Base-by-base conservation (phyloP, 2,888 invertebrate genomes). In the Amphimallon solstitiale region DNA sequence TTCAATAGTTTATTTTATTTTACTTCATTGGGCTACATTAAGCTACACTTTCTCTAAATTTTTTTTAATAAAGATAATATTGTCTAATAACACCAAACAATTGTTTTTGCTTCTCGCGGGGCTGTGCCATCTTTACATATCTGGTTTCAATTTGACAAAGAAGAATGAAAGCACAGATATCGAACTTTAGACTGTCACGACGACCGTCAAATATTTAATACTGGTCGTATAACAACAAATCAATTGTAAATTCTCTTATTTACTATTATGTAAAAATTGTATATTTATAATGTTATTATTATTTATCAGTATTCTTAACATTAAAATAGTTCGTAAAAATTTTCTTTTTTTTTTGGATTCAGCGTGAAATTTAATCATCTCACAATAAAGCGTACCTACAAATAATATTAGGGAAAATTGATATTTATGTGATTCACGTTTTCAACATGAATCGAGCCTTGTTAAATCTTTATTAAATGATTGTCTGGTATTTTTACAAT, bases 11-110 rank as follows among this genome's bases (percentile, higher is more conserved):
- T 48, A 14, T 61, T 34, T 61, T 29, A 48, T 61, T 52, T 14
- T 29, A 29, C 9, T 29, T 52, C 38, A 49, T 48, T 56, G 40
- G 51, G 60, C 60, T 65, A 60, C 65, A 61, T 65, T 65, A 63
- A 63, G 63, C 63, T 63, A 63, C 54, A 34, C 23, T 46, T 52
- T 63, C 51, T 56, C 63, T 40, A 63, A 63, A 17, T 63, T 45
- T 29, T 23, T 23, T 23, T 19, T 46, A 63, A 43, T 63, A 63
- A 45, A 63, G 51, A 15, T 66, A 68, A 66, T 68, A 68, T 68
- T 68, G 68, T 68, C 68, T 68, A 66, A 68, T 66, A 54, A 68
- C 68, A 68, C 68, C 66, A 60, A 68, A 68, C 61, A 56, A 65
- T 68, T 63, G 52, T 43, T 56, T 40, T 40, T 17, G 23, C 21